Conservation (phyloP, 2,113 vertebrate species). For the Percina caprodes region DNA sequence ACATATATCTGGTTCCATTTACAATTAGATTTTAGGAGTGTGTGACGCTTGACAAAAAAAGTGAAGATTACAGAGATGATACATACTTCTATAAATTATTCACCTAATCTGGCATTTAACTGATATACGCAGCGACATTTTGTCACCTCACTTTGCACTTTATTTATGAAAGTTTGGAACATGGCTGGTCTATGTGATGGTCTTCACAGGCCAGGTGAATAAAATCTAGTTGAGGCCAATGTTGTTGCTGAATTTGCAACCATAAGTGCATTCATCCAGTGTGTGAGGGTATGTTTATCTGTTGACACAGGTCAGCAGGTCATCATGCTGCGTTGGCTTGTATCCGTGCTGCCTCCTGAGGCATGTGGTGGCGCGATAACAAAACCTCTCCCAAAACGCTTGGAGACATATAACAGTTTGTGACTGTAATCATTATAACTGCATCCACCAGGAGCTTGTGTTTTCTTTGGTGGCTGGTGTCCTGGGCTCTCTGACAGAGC, state of each 20-base stretch:
- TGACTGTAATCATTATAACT: slow-evolving; percentile 1
- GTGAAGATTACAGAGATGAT: background rate
- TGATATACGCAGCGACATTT: background rate
- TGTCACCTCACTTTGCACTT: background rate
- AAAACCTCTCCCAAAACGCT: background rate
- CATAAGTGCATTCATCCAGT: background rate
- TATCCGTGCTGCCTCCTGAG: background rate
- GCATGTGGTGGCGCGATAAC: background rate
- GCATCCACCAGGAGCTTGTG: background rate
- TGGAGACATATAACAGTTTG: background rate
- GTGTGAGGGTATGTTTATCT: background rate
- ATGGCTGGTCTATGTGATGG: background rate
- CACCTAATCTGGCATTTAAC: background rate
- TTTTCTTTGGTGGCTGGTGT: slow-evolving; percentile 19
- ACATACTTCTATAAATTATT: background rate
- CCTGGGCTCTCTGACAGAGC: slow-evolving; percentile 40
- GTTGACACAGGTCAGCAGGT: slow-evolving; percentile 21
- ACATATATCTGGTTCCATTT: no score
- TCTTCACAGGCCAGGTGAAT: background rate
- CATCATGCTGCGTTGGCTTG: background rate
- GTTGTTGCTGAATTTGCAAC: background rate
- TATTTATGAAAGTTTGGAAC: background rate
- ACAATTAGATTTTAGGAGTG: background rate
- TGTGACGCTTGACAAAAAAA: background rate
- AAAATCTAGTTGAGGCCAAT: background rate